Conservation (phyloP, 30 jellyfish, hydroid and myxozoan species). For the Catostylus mosaicus region DNA sequence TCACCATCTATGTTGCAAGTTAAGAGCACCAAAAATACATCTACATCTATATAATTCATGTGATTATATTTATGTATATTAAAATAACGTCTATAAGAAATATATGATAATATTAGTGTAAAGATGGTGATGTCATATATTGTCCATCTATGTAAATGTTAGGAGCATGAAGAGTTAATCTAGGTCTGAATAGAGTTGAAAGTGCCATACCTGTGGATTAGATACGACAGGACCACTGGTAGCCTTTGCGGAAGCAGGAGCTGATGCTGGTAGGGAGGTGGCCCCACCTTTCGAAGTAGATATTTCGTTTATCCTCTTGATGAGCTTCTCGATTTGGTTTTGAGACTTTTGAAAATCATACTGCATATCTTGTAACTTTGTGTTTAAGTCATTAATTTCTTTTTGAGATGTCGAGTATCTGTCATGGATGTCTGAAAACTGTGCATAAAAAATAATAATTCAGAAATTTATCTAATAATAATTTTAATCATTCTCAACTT, state of each 20-base stretch:
- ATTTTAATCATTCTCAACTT: too few species aligned
- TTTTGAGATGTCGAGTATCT: conserved; percentile 82
- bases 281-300: conserved; percentile 62
- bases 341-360: conserved; percentile 93
- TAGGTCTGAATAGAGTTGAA: too few species aligned
- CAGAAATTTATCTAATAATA: too few species aligned
- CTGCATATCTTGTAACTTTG: conserved; percentile 94
- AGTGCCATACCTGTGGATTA: conserved; percentile 39
- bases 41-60: too few species aligned
- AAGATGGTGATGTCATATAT: too few species aligned
- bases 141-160: too few species aligned
- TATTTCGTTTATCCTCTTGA: conserved; percentile 81
- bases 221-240: conserved; percentile 20
- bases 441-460: not conserved
- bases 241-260: conserved; percentile 28
- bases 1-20: too few species aligned
- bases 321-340: conserved; percentile 90
- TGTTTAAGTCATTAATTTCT: conserved; percentile 76
- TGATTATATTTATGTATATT: too few species aligned
- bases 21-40: too few species aligned
- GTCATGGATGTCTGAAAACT: conserved; percentile 92
- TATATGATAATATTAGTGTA: too few species aligned
- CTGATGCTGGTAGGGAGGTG: conserved; percentile 10
- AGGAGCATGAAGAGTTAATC: too few species aligned
- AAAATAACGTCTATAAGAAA: too few species aligned